phyloP scores from a whole-genome alignment of 2,797 vertebrate species.

The Distichodus sexfasciatus region DNA sequence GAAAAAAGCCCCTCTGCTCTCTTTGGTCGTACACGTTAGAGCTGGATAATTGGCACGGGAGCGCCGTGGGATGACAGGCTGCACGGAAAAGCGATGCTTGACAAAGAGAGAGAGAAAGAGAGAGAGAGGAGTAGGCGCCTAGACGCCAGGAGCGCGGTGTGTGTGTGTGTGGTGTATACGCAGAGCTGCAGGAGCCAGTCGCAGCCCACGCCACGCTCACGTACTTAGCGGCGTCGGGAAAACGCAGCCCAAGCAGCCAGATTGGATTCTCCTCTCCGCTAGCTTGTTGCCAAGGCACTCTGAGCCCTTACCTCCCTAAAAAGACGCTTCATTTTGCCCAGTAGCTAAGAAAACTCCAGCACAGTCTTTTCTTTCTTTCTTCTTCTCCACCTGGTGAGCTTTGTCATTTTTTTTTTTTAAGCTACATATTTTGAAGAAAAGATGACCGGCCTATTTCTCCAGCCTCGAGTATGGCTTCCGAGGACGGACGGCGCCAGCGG shows the following conservation, averaged over 20 bases:
- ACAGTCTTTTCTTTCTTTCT: background rate
- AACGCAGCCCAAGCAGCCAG: conserved; percentile 34
- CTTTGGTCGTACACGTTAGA: conserved; percentile 70
- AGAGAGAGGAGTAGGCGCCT: conserved; percentile 41
- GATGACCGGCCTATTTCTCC: conserved; percentile 65
- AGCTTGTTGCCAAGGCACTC: conserved; percentile 14
- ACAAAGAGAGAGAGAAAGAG: conserved; percentile 50
- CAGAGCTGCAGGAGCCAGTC: background rate
- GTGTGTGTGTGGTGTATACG: background rate
- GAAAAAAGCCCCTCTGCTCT: conserved; percentile 56
- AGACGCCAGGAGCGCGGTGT: conserved; percentile 24
- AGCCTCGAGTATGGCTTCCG: conserved; percentile 54
- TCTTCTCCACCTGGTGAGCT: background rate
- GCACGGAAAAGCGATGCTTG: too few species aligned
- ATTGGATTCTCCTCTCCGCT: conserved; percentile 41
- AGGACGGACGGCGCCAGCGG: conserved; percentile 38
- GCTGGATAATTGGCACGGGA: conserved; percentile 72
- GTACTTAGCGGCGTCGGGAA: background rate
- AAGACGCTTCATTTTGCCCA: too few species aligned
- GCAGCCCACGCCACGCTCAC: background rate
- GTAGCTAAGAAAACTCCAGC: background rate
- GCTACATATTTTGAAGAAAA: background rate
- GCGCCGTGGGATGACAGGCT: conserved; percentile 56
- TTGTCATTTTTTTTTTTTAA: background rate
- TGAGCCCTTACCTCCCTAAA: background rate